Evolutionary conservation across 2,113 vertebrate genomes (phyloP).

Genomic region (Rhinoderma darwinii): DNA sequence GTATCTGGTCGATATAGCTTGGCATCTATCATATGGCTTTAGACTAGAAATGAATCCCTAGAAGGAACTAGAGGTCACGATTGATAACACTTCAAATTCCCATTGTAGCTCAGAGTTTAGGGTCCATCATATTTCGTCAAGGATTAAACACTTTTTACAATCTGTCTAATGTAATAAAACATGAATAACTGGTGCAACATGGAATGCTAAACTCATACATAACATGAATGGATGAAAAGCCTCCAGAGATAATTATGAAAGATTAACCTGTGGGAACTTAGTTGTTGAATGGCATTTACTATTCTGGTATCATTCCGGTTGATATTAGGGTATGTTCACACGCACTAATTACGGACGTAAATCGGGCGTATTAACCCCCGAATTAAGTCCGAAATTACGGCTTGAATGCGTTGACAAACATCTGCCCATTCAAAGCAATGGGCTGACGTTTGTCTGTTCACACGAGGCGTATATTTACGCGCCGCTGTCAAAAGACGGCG

Average conservation of each 20-base stretch:
- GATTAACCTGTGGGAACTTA: not conserved
- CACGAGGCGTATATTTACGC: too few species aligned
- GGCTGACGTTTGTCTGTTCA: too few species aligned
- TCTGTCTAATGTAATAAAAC: not conserved
- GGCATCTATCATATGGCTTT: too few species aligned
- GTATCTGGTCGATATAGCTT: too few species aligned
- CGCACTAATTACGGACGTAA: too few species aligned
- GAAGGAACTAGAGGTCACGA: not conserved
- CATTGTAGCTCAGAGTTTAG: not conserved
- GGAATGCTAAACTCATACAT: not conserved
- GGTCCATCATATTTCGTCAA: not conserved
- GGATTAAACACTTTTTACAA: not conserved
- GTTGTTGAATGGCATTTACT: not conserved
- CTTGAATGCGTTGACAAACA: too few species aligned
- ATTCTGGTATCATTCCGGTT: not conserved
- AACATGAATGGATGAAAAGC: not conserved
- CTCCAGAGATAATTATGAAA: not conserved
- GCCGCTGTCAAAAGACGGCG: too few species aligned
- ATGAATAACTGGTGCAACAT: not conserved
- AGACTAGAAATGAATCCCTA: not conserved
- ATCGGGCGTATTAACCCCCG: too few species aligned
- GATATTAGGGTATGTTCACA: too few species aligned
- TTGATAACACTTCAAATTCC: not conserved
- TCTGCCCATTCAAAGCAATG: too few species aligned
- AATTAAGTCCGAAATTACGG: too few species aligned